Evolutionary conservation across 2,113 vertebrate genomes (phyloP).

Genomic region (Sinocyclocheilus anophthalmus): DNA sequence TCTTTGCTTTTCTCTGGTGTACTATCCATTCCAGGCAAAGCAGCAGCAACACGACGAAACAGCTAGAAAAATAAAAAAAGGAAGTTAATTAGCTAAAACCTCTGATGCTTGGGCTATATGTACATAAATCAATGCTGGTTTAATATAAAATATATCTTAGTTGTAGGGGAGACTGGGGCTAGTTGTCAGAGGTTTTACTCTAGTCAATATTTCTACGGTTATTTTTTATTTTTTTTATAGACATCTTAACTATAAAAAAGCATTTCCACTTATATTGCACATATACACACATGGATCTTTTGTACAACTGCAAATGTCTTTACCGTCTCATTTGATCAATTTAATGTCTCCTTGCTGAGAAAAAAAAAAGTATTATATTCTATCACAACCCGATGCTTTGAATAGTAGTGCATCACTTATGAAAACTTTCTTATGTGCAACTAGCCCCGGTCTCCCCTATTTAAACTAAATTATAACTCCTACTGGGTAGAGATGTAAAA

Average conservation of each 20-base stretch:
- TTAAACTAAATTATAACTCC: background rate
- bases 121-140: background rate
- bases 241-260: too few species aligned
- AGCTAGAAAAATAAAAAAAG: conserved; percentile 66
- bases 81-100: background rate
- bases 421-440: background rate
- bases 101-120: background rate
- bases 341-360: background rate
- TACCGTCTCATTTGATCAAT: background rate
- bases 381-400: background rate
- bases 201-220: background rate
- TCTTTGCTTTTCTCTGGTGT: conserved; percentile 89
- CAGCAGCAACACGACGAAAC: conserved; percentile 86
- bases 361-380: background rate
- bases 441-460: background rate
- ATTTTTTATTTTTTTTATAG: too few species aligned
- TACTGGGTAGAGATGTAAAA: background rate
- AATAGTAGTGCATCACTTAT: background rate
- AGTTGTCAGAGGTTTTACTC: background rate
- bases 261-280: too few species aligned
- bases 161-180: background rate
- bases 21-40: conserved; percentile 86
- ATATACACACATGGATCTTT: background rate
- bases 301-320: background rate
- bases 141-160: background rate